Percentiles rank a stretch among this genome's conserved stretches.
These are phyloP conservation scores for Koerneria pararmatus DNA, from an alignment of 2,888 invertebrate genomes.

Conservation along the genomic window DNA sequence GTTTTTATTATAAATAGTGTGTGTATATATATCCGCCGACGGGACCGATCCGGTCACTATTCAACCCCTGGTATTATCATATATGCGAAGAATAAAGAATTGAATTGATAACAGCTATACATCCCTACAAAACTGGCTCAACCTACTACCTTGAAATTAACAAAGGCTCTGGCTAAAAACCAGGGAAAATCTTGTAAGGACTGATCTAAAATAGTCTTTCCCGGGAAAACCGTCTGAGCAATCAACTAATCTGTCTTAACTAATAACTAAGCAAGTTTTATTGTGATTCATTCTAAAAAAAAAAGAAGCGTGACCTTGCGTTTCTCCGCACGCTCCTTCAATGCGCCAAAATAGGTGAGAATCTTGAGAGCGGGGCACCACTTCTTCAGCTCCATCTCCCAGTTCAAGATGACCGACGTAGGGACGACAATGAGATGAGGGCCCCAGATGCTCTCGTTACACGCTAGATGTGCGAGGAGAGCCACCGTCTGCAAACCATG, in stretches of 20 bases:
- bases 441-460: conserved; percentile 89
- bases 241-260: no score
- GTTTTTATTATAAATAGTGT: not conserved
- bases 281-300: conserved; percentile 7
- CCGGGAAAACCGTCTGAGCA: conserved; percentile 22
- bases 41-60: no score
- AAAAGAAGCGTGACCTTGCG: conserved; percentile 60
- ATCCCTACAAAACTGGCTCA: no score
- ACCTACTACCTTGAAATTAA: no score
- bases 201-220: no score
- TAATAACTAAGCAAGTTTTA: no score
- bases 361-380: conserved; percentile 99
- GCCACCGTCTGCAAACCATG: conserved; percentile 73
- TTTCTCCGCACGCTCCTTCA: conserved; percentile 76
- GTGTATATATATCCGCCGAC: no score
- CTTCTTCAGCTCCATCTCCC: conserved; percentile 99
- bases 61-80: no score
- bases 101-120: no score
- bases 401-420: conserved; percentile 97
- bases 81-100: no score
- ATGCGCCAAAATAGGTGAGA: conserved; percentile 92
- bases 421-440: conserved; percentile 98
- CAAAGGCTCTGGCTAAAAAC: no score
- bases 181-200: no score
- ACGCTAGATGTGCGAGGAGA: conserved; percentile 85